Base-by-base conservation (phyloP, 2,113 vertebrate species). In the Haliaeetus leucogaster region DNA sequence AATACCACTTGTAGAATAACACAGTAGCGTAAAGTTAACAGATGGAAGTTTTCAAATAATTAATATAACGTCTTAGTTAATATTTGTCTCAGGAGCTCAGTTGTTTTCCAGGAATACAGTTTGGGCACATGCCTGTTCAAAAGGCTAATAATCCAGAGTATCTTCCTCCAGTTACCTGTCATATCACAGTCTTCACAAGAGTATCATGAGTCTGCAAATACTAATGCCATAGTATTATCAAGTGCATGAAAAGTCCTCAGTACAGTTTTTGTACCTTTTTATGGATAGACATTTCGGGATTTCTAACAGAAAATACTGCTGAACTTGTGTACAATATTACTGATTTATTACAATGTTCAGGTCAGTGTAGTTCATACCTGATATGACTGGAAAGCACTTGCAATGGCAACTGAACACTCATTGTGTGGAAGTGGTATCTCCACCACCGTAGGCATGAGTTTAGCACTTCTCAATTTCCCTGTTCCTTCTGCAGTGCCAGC, bases 41-140 rank as follows among this genome's bases (percentile, higher is more conserved):
- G 82, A 77, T 93, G 80, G 70, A 82, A 47, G 76, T 8, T 86
- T 79, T 88, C 82, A 92, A 92, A 84, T 79, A 92, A 76, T 91
- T 70, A 89, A 82, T 81, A 38, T 45, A 87, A 82, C 62, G 43
- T 90, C 74, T 86, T 91, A 58, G 47, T 93, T 93, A 85, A 71
- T 86, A 45, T 86, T 92, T 94, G 38, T 79, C 78, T 81, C 63
- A 76, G 48, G 55, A 86, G 25, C 73, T 86, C 38, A 34, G 1
- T 13, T 76, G 48, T 77, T 92, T 80, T 72, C 32, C 43, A 77
- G 38, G 26, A 81, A 38, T 86, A 45, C 13, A 43, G 23, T 84
- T 82, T 81, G 26, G 19, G 29, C 34, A 65, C 10, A 26, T 70
- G 32, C 9, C 16, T 73, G 55, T 86, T 94, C 22, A 90, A 66